phyloP scores from a whole-genome alignment of 1,140 invertebrate species.

The Ceratosolen fusciceps region DNA sequence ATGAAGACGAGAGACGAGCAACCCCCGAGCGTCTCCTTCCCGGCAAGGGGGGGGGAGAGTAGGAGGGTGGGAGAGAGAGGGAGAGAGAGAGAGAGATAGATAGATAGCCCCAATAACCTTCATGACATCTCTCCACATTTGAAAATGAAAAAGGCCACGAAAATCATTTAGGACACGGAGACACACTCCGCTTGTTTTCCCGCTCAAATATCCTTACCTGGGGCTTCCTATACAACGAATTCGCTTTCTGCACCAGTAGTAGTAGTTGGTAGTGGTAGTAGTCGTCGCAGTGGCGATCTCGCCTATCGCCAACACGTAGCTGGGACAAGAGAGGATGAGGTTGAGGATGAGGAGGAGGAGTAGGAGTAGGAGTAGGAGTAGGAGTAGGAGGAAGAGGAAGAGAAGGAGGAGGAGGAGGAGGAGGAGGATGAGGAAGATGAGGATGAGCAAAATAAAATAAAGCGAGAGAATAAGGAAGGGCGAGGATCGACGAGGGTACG shows the following conservation, averaged over 20 bases:
- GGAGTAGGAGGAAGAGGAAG: not conserved
- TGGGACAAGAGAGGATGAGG: too few relatives aligned
- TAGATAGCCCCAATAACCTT: too few relatives aligned
- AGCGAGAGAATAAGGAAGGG: not conserved
- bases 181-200: not conserved
- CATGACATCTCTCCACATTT: too few relatives aligned
- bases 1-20: too few relatives aligned
- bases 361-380: not conserved
- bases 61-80: not conserved
- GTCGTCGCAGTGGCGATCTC: too few relatives aligned
- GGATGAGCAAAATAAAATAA: not conserved
- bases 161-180: not conserved
- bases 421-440: not conserved
- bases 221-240: not conserved
- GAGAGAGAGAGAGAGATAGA: too few relatives aligned
- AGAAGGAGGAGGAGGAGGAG: not conserved
- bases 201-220: not conserved
- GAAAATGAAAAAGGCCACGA: too few relatives aligned
- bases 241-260: not conserved
- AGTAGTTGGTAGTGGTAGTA: not conserved
- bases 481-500: too few relatives aligned
- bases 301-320: too few relatives aligned
- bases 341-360: too few relatives aligned
- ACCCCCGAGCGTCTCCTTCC: too few relatives aligned
- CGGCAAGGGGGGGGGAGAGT: too few relatives aligned